Evolutionary conservation across 2,797 vertebrate genomes (phyloP).

Genomic region (Mus minutoides): DNA sequence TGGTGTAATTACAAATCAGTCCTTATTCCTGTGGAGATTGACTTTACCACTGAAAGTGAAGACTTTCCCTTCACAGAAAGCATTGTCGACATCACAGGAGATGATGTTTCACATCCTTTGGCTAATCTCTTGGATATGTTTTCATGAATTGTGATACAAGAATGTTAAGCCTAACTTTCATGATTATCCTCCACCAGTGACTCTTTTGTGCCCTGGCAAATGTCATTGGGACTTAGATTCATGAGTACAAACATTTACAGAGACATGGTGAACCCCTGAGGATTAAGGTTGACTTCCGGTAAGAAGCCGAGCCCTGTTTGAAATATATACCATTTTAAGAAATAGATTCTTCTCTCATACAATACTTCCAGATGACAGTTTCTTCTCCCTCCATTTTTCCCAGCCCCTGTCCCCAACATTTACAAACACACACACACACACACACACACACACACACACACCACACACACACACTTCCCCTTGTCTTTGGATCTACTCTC

Average conservation of each 20-base stretch:
- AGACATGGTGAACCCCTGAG: not conserved
- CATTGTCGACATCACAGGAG: not conserved
- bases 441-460: too few species aligned
- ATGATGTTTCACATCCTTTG: slow-evolving; percentile 3
- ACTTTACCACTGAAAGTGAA: not conserved
- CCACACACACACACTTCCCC: too few species aligned
- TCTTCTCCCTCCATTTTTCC: not conserved
- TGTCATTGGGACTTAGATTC: slow-evolving; percentile 33
- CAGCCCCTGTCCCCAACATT: not conserved
- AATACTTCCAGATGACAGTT: not conserved
- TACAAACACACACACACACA: not conserved
- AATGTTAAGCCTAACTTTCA: slow-evolving; percentile 39
- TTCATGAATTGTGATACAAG: slow-evolving; percentile 26
- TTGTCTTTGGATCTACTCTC: not conserved
- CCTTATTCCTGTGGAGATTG: not conserved
- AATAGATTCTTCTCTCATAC: not conserved
- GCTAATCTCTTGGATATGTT: slow-evolving; percentile 16
- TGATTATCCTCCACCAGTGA: slow-evolving; percentile 25
- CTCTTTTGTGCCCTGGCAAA: slow-evolving; percentile 56
- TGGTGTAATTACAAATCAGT: not conserved
- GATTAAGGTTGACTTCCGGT: not conserved
- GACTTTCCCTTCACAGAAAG: not conserved
- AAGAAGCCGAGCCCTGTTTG: not conserved
- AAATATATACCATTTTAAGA: not conserved
- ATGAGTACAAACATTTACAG: slow-evolving; percentile 38